Base-by-base conservation (phyloP, 2,797 vertebrate species). In the Silurus lanzhouensis region DNA sequence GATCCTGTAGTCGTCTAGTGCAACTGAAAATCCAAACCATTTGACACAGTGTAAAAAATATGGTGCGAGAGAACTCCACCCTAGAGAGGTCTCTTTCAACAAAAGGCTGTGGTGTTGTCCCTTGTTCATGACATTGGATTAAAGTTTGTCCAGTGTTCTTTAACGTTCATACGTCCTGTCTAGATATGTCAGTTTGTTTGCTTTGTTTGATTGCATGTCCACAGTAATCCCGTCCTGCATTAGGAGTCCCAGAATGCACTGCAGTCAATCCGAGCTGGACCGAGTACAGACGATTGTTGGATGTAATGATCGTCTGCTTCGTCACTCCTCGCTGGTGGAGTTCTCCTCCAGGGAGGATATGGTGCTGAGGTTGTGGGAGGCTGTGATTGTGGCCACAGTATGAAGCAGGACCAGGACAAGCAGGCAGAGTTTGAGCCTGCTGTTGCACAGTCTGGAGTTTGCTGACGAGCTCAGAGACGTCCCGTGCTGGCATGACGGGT, bases 41-140 rank as follows among this genome's bases (percentile, higher is more conserved):
- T 96, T 96, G 97, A 98, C 97, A 98, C 97, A 97, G 97, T 97
- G 97, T 99, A 99, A 97, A 99, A 99, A 99, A 99, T 96, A 95
- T 95, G 95, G 96, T 97, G 96, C 96, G 97, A 97, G 97, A 98
- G 96, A 98, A 96, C 94, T 96, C 95, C 96, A 96, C 97, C 96
- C 94, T 93, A 93, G 93, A 92, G 94, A 96, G 96, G 95, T 94
- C 95, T 97, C 94, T 94, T 95, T 97, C 94, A 95, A 95, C 96
- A 97, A 96, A 84, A 98, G 96, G 96, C 97, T 96, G 96, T 92
- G 93, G 96, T 92, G 91, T 95, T 91, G 94, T 92, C 93, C 93
- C 93, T 94, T 91, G 94, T 96, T 95, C 95, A 94, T 91, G 92
- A 91, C 85, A 87, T 91, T 91, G 92, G 91, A 90, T 92, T 48